Base-by-base conservation (phyloP, 2,797 vertebrate genomes). In the Sylvia borin region DNA sequence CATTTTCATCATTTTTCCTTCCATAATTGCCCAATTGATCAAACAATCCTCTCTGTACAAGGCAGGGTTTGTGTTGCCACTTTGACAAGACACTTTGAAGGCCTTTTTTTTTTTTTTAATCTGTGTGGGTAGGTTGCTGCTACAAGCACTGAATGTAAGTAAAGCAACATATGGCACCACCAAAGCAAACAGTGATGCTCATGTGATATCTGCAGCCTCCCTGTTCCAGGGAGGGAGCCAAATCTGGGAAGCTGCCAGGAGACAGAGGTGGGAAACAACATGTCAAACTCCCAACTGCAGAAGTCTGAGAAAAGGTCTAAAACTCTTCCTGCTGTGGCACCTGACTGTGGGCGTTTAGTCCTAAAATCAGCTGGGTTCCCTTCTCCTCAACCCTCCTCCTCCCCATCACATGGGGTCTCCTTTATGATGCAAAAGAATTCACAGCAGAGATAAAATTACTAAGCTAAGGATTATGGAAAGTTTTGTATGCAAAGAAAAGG, bases 321-420 rank as follows among this genome's bases (percentile, higher is more conserved):
- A 85, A 38, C 43, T 58, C 16, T 24, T 77, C 14, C 31, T 77
- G 48, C 65, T 48, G 40, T 9, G 20, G 43, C 53, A 57, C 34
- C 54, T 22, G 38, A 29, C 43, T 45, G 45, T 21, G 4, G 7
- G 11, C 0, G 0, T 57, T 62, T 5, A 2, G 36, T 66, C 45
- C 50, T 50, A 43, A 71, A 54, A 61, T 34, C 34, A 70, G 31
- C 31, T 1, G 5, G 22, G 48, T 16, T 83, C n/a, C 8, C 26
- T 36, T 36, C 17, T 11, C 43, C 22, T 7, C 12, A 74, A 38
- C 43, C 21, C 10, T 40, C 13, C 31, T 11, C 25, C 29, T 6
- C 24, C 14, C n/a, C 4, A 10, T 34, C n/a, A 3, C 11, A 12
- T 1, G 3, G 6, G 6, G 27, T 71, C 50, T 64, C 53, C 85